Conservation (phyloP, 2,797 vertebrate genomes). For the Argya squamiceps region DNA sequence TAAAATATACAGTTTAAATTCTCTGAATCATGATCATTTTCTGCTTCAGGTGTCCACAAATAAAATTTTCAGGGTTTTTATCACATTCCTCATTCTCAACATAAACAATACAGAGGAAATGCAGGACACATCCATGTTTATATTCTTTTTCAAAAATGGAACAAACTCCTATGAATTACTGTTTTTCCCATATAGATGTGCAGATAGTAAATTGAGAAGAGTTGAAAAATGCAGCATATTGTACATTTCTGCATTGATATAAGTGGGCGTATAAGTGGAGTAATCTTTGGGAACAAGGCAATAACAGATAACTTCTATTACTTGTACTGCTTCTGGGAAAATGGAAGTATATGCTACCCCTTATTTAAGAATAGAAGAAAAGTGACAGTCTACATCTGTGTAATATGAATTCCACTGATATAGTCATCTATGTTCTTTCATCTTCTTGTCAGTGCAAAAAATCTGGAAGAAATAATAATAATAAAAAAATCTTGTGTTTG, state of each 20-base stretch:
- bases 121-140: not conserved
- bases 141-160: not conserved
- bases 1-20: not conserved
- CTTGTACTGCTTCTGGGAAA: not conserved
- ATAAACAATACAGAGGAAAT: not conserved
- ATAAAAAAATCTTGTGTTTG: not conserved
- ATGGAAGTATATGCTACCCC: not conserved
- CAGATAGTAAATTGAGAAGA: not conserved
- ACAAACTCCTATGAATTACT: not conserved
- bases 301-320: not conserved
- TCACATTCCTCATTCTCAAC: not conserved
- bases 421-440: not conserved
- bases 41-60: not conserved
- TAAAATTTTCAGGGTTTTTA: not conserved
- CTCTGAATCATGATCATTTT: not conserved
- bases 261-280: not conserved
- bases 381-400: not conserved
- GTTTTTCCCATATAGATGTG: not conserved
- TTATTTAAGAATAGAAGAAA: slow-evolving; percentile 3
- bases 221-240: not conserved
- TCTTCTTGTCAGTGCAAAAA: not conserved
- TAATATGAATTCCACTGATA: not conserved
- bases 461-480: not conserved
- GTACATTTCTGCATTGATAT: not conserved
- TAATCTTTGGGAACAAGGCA: not conserved